Conservation (phyloP, 2,113 vertebrate genomes). For the Dascyllus trimaculatus region DNA sequence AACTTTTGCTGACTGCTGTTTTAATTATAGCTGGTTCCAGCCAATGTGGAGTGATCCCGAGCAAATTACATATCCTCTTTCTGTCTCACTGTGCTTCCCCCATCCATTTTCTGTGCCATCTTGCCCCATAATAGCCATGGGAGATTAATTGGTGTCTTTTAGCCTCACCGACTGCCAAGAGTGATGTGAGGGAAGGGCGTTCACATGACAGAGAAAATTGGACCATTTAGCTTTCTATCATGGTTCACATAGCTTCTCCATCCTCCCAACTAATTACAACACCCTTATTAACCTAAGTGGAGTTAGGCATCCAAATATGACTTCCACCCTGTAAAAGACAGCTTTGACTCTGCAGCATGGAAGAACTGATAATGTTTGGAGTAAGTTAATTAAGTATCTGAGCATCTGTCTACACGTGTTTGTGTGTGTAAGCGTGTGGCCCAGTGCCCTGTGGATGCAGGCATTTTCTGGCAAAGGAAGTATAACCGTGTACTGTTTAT, state of each 20-base stretch:
- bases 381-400: slow-evolving; percentile 35
- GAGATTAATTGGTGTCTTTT: slow-evolving; percentile 74
- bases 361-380: slow-evolving; percentile 11
- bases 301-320: slow-evolving; percentile 14
- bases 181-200: slow-evolving; percentile 46
- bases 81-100: slow-evolving; percentile 38
- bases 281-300: slow-evolving; percentile 45
- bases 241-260: slow-evolving; percentile 47
- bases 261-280: slow-evolving; percentile 46
- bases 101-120: slow-evolving; percentile 53
- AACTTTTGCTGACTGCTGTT: slow-evolving; percentile 65
- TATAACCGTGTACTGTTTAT: neutral
- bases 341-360: slow-evolving; percentile 12
- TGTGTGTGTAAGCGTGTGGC: slow-evolving; percentile 35
- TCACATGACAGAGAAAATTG: slow-evolving; percentile 60
- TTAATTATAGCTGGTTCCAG: slow-evolving; percentile 58
- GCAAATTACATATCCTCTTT: slow-evolving; percentile 58
- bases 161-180: slow-evolving; percentile 58
- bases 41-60: slow-evolving; percentile 45
- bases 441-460: neutral
- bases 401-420: slow-evolving; percentile 35
- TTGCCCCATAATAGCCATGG: slow-evolving; percentile 50
- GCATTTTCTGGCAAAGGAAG: slow-evolving; percentile 27
- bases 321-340: slow-evolving; percentile 11
- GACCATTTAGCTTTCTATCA: slow-evolving; percentile 58